phyloP scores from a whole-genome alignment of 2,797 vertebrate species.

The Manis pentadactyla region DNA sequence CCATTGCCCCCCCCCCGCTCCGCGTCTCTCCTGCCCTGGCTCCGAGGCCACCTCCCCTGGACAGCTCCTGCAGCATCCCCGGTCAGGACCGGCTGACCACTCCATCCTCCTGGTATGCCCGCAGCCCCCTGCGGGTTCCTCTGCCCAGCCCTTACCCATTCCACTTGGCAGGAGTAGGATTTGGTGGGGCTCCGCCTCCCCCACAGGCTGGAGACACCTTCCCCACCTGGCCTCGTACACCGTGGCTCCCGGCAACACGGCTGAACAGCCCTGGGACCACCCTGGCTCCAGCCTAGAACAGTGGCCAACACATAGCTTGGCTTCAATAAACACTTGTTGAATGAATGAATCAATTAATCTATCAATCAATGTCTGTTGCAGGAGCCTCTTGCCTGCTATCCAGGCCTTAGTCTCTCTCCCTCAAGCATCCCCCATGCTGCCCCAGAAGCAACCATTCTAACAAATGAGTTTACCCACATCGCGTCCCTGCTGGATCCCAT shows the following conservation, averaged over 20 bases:
- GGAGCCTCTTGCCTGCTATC: not conserved
- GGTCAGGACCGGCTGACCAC: not conserved
- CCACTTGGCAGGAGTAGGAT: not conserved
- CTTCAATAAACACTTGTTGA: not conserved
- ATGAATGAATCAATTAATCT: not conserved
- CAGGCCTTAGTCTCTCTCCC: not conserved
- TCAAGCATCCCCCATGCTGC: not conserved
- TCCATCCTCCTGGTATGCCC: not conserved
- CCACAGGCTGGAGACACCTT: not conserved
- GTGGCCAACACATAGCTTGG: not conserved
- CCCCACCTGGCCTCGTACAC: not conserved
- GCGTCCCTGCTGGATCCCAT: not conserved
- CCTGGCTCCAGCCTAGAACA: not conserved
- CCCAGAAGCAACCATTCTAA: not conserved
- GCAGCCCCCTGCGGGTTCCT: not conserved
- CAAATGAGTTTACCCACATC: not conserved
- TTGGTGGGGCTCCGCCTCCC: not conserved
- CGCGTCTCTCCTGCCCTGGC: not conserved
- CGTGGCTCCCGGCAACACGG: fast-evolving
- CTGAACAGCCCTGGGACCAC: not conserved
- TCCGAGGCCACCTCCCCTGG: fast-evolving
- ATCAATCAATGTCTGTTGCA: not conserved
- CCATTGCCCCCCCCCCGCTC: fast-evolving
- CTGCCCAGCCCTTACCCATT: not conserved
- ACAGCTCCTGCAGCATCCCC: not conserved